Base-by-base conservation (phyloP, 2,888 invertebrate species). In the Platycheirus albimanus region DNA sequence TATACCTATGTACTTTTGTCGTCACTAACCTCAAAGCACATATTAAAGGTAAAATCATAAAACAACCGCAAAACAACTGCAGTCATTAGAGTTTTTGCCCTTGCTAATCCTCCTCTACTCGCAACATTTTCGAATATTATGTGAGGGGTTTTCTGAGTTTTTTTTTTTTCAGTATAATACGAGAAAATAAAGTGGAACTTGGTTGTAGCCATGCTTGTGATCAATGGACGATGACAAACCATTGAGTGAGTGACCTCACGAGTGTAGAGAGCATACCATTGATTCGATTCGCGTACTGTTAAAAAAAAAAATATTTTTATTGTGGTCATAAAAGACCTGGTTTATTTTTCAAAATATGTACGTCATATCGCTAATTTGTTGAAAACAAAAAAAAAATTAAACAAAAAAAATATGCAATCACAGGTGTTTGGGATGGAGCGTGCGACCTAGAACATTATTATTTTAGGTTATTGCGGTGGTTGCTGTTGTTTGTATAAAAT, bases 371-470 rank as follows among this genome's bases (percentile, higher is more conserved):
- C 11, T 24, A 41, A 56, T 56, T 38, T 38, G 19, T 56, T n/a
- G n/a, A n/a, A n/a, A 20, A 20, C 20, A 13, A 28, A 13, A 51
- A 15, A 13, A 24, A n/a, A 54, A 8, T 7, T 19, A 54, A 54
- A 19, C 24, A 11, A 24, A 38, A 8, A 19, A 61, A 64, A 43
- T 52, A 51, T 67, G 43, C 77, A 72, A 24, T 20, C 51, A 28
- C 51, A 45, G 33, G 63, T 58, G 45, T 28, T 66, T 36, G 7
- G 36, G 19, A n/a, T 36, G 15, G 36, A 61, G 41, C 41, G 75
- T 75, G 75, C 69, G 49, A 79, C 75, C 75, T 47, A 69, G 33
- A 69, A 79, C 38, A 10, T 51, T 43, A 69, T 24, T 71, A 10
- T 58, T 28, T 28, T 15, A 15, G 41, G 41, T 66, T 66, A 19